These are phyloP conservation scores for Fopius arisanus DNA, from an alignment of 1,140 invertebrate species.

Conservation along the genomic window DNA sequence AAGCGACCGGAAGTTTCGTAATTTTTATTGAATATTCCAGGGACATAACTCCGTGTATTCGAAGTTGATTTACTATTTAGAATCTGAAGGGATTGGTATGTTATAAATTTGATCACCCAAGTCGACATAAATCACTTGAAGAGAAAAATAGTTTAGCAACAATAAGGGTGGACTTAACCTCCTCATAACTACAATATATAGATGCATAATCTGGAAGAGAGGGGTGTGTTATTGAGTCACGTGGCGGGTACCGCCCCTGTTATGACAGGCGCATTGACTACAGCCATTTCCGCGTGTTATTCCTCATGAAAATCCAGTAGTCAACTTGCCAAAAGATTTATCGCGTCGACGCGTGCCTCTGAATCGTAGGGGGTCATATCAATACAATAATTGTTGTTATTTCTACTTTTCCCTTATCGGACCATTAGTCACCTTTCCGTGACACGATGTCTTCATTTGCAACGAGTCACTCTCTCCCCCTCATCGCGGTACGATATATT, in stretches of 20 bases:
- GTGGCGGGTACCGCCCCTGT: constrained; percentile 21
- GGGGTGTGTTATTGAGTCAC: constrained; percentile 9
- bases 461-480: neutral
- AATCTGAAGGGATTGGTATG: no score
- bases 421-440: neutral
- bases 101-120: no score
- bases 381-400: constrained; percentile 7
- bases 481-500: no score
- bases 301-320: constrained; percentile 3
- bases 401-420: neutral
- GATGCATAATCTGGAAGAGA: neutral
- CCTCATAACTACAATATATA: neutral
- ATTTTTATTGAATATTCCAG: no score
- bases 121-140: neutral
- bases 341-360: neutral
- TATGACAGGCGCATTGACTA: constrained; percentile 19
- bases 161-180: neutral
- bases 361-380: neutral
- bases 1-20: no score
- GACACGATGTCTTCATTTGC: neutral
- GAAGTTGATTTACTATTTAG: no score
- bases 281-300: constrained; percentile 12
- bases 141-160: neutral
- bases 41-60: no score
- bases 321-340: constrained; percentile 13